Evolutionary conservation across 2,797 vertebrate genomes (phyloP).

Genomic region (Capromys pilorides): DNA sequence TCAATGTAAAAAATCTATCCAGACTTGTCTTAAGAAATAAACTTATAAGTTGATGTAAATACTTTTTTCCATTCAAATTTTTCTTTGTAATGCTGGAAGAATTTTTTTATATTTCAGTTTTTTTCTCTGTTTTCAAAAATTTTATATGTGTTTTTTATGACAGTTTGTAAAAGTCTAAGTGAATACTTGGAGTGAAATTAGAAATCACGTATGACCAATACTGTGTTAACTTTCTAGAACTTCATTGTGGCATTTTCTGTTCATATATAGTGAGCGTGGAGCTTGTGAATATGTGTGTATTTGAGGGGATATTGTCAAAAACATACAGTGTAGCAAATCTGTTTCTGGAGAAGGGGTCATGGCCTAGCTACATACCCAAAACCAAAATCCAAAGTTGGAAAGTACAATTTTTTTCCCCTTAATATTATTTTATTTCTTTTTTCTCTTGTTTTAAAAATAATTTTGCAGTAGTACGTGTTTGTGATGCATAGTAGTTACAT

Average conservation of each 20-base stretch:
- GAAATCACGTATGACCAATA: background rate
- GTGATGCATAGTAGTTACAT: background rate
- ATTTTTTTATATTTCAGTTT: background rate
- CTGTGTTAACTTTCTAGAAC: background rate
- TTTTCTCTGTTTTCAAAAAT: background rate
- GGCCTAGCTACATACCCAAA: background rate
- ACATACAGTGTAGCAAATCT: background rate
- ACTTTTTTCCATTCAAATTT: constrained; percentile 30
- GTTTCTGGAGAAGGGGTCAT: background rate
- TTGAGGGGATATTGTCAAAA: background rate
- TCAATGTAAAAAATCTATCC: background rate
- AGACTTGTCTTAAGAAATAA: constrained; percentile 35
- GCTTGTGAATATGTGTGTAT: background rate
- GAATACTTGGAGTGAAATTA: background rate
- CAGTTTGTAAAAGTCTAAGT: background rate
- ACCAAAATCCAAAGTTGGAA: background rate
- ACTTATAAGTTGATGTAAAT: constrained; percentile 15
- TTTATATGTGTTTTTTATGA: background rate
- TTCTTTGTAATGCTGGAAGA: constrained; percentile 31
- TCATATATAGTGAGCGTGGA: background rate
- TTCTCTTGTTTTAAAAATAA: background rate
- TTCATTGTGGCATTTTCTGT: background rate
- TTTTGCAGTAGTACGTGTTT: background rate
- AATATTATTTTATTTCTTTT: background rate
- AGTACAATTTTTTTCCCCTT: background rate